Evolutionary conservation across 2,113 vertebrate genomes (phyloP).

Genomic region (Oryzias melastigma): DNA sequence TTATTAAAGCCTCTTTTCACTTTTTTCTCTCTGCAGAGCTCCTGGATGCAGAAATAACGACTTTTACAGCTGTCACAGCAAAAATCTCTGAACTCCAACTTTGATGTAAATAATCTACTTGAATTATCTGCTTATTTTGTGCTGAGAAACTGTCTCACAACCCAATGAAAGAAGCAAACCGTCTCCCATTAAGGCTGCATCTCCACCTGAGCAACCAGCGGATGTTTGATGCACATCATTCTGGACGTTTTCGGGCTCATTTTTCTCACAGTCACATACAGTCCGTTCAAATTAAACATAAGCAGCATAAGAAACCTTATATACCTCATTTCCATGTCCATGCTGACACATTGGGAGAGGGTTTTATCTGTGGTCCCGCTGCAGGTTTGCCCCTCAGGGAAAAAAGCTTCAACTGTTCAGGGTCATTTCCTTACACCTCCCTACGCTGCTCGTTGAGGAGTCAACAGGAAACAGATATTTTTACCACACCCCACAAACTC

Average conservation of each 20-base stretch:
- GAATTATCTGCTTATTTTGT: constrained; percentile 56
- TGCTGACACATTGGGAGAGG: constrained; percentile 64
- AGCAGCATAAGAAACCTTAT: constrained; percentile 45
- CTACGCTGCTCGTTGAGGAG: constrained; percentile 18
- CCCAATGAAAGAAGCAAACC: constrained; percentile 50
- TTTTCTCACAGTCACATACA: constrained; percentile 15
- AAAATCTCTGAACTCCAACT: constrained; percentile 53
- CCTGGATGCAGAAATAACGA: constrained; percentile 40
- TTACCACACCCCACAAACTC: constrained; percentile 29
- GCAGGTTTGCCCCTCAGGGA: constrained; percentile 76
- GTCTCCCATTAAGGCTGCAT: constrained; percentile 14
- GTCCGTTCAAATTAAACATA: constrained; percentile 15
- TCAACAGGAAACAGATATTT: constrained; percentile 29
- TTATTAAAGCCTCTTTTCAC: not conserved
- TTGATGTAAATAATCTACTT: constrained; percentile 65
- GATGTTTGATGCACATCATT: constrained; percentile 14
- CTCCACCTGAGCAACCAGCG: constrained; percentile 6
- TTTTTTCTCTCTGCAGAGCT: constrained; percentile 41
- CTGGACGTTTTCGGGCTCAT: constrained; percentile 13
- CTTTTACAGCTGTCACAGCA: constrained; percentile 47
- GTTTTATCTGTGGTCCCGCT: constrained; percentile 56
- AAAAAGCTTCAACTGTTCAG: constrained; percentile 38
- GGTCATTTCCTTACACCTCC: constrained; percentile 19
- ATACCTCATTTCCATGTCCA: constrained; percentile 71
- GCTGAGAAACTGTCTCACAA: constrained; percentile 46